Evolutionary conservation across 2,888 invertebrate genomes (phyloP).

Genomic region (Yponomeuta evonymella): DNA sequence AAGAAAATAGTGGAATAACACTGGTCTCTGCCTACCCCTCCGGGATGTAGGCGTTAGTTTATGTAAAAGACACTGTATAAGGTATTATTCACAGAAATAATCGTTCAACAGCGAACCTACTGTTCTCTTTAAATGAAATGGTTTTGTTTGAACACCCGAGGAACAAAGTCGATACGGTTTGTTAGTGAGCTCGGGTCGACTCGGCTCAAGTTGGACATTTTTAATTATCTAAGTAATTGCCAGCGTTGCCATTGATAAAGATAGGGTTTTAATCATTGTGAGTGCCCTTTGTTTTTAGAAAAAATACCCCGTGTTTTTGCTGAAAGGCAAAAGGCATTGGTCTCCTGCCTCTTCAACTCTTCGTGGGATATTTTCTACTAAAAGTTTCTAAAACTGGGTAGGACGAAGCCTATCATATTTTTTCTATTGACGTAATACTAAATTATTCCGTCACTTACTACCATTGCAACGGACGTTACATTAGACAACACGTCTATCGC

Average conservation of each 20-base stretch:
- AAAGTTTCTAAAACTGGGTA: neutral
- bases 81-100: no score
- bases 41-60: no score
- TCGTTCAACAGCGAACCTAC: neutral
- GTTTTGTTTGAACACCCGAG: neutral
- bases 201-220: neutral
- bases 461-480: neutral
- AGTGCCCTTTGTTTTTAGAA: neutral
- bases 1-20: no score
- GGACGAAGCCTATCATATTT: neutral
- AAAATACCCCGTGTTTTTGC: neutral
- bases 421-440: neutral
- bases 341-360: no score
- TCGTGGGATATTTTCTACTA: no score
- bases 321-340: neutral
- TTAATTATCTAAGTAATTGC: slow-evolving; percentile 1
- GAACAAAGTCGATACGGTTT: slow-evolving; percentile 3
- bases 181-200: neutral
- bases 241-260: neutral
- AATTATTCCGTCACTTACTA: neutral
- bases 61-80: no score
- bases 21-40: no score
- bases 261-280: neutral
- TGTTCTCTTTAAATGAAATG: neutral
- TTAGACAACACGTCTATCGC: neutral